Percentiles rank a stretch among this genome's conserved stretches.
These are phyloP conservation scores for Recurvirostra avosetta DNA, from an alignment of 2,113 vertebrate species.

Conservation along the genomic window DNA sequence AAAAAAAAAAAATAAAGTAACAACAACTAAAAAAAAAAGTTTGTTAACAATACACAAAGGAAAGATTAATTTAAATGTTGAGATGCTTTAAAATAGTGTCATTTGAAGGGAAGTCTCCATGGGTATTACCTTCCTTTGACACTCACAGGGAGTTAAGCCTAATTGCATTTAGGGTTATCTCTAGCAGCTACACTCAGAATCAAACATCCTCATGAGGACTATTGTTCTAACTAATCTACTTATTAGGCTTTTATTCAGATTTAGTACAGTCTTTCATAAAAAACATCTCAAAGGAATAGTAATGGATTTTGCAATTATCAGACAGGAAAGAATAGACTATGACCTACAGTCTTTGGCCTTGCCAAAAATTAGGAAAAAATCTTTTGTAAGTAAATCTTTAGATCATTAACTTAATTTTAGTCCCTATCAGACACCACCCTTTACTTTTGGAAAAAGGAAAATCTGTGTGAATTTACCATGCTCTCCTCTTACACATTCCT, in stretches of 20 bases:
- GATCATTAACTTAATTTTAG: conserved; percentile 38
- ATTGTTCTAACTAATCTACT: conserved; percentile 80
- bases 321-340: conserved; percentile 32
- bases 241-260: conserved; percentile 78
- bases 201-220: conserved; percentile 74
- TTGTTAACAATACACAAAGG: conserved; percentile 54
- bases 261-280: conserved; percentile 67
- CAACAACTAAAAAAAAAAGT: conserved; percentile 8
- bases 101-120: conserved; percentile 65
- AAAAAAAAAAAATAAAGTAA: conserved; percentile 35
- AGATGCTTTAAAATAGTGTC: conserved; percentile 64
- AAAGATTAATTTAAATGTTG: conserved; percentile 69
- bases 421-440: not conserved
- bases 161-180: conserved; percentile 80
- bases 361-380: not conserved
- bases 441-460: not conserved
- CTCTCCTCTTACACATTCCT: not conserved
- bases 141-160: conserved; percentile 70
- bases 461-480: not conserved
- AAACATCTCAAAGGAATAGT: conserved; percentile 61
- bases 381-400: conserved; percentile 21
- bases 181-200: conserved; percentile 60
- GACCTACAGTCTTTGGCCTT: conserved; percentile 57
- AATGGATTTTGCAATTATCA: conserved; percentile 72
- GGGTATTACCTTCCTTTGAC: conserved; percentile 66